Percentiles rank a stretch among this genome's conserved stretches.
These are phyloP conservation scores for Gryllus bimaculatus DNA, from an alignment of 1,140 invertebrate species.

Conservation along the genomic window DNA sequence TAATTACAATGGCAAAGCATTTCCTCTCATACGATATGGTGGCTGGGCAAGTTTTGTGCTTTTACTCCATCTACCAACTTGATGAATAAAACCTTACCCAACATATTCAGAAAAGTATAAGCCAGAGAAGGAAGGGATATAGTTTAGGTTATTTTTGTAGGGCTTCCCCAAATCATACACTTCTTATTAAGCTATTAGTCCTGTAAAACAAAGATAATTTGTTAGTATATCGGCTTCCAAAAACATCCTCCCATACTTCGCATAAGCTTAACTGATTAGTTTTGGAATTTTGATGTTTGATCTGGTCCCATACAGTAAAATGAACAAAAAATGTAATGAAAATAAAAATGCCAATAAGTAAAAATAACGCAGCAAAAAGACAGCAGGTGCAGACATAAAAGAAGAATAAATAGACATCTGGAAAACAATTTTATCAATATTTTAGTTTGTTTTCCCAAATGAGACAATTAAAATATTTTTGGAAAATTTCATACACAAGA, in stretches of 20 bases:
- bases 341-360: constrained; percentile 2
- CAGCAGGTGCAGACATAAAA: not conserved
- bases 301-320: not conserved
- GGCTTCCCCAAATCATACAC: not conserved
- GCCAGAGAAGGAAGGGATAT: not conserved
- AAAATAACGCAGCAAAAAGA: not conserved
- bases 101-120: not conserved
- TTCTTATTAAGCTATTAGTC: constrained; percentile 7
- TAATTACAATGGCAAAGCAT: not conserved
- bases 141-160: not conserved
- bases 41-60: not conserved
- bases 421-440: too few species aligned
- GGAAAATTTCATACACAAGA: too few species aligned
- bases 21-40: not conserved
- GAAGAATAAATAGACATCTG: too few species aligned
- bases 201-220: constrained; percentile 13
- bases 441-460: too few species aligned
- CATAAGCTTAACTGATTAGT: not conserved
- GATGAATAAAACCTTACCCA: not conserved
- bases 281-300: not conserved
- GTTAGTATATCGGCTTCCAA: constrained; percentile 11
- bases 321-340: not conserved
- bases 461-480: too few species aligned
- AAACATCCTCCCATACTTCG: not conserved
- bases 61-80: not conserved